phyloP scores from a whole-genome alignment of 2,113 vertebrate genomes.

The Panthera uncia region DNA sequence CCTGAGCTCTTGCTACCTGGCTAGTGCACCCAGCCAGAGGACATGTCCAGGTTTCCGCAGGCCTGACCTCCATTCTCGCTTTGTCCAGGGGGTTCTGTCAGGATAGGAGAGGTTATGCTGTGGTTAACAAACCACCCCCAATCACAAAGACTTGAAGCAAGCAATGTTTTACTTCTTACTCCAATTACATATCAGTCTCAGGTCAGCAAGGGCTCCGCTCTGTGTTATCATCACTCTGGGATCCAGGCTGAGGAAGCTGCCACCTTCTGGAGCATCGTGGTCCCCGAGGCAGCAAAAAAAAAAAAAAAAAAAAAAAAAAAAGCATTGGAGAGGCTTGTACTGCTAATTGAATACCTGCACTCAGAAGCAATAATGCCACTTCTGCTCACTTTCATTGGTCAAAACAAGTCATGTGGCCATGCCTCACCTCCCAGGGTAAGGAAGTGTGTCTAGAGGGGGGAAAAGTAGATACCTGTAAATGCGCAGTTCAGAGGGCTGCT shows the following conservation, averaged over 20 bases:
- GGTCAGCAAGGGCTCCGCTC: neutral
- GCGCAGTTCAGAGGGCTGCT: accelerated
- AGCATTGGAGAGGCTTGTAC: accelerated
- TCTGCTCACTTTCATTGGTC: neutral
- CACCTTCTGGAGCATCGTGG: accelerated
- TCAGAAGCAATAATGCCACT: neutral
- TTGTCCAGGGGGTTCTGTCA: neutral
- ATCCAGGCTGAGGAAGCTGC: neutral
- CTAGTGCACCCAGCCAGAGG: neutral
- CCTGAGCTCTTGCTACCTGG: too few species aligned
- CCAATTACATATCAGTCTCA: accelerated
- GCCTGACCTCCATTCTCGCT: neutral
- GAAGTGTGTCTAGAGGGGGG: neutral
- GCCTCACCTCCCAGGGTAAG: too few species aligned
- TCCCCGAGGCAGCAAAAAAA: neutral
- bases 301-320: neutral
- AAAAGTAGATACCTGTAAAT: neutral
- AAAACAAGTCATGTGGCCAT: neutral
- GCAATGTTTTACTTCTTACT: neutral
- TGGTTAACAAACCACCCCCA: neutral
- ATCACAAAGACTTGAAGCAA: neutral
- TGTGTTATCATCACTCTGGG: neutral
- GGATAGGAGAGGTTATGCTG: too few species aligned
- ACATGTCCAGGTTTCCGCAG: accelerated
- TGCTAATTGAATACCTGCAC: neutral